Base-by-base conservation (phyloP, 2,113 vertebrate species). In the Corythoichthys haematopterus region DNA sequence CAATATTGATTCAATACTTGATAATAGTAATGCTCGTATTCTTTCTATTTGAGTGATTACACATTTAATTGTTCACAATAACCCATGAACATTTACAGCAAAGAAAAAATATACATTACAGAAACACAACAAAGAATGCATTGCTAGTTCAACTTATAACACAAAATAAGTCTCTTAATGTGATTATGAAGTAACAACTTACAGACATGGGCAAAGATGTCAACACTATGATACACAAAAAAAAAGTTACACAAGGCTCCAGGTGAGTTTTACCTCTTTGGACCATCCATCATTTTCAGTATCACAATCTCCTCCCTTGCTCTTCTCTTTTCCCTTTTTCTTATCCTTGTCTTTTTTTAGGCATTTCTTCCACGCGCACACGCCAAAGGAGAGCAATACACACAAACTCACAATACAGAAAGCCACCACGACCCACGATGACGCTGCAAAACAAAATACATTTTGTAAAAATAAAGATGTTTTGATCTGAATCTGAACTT, bases 331-430 rank as follows among this genome's bases (percentile, higher is more conserved):
- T 95, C 95, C 69, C 93, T 95, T 45, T 95, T 45, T 85, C 80
- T 80, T 88, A 65, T 89, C 88, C 90, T 95, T 98, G 52, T 67
- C 65, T 91, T 97, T 98, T 90, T 94, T 95, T 75, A 95, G 87
- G 78, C 93, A 95, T 90, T 98, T 98, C 89, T 93, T 98, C 91
- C 94, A 96, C 76, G 95, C 83, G 81, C 96, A 98, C 83, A 90
- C 90, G 72, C 90, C 92, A 88, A 93, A 96, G 67, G 94, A 94
- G 81, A 98, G 88, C 69, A 92, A 88, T 79, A 95, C 80, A 20
- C 94, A 92, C 84, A 95, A 87, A 6, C 85, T 91, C 62, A 98
- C 92, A 59, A 96, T 90, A 85, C 80, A 83, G 3, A 92, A 72
- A 5, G 87, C 82, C 8, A 67, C 85, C 11, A 70, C 37, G 37